Conservation (phyloP, 2,113 vertebrate species). For the Pluvialis apricaria region DNA sequence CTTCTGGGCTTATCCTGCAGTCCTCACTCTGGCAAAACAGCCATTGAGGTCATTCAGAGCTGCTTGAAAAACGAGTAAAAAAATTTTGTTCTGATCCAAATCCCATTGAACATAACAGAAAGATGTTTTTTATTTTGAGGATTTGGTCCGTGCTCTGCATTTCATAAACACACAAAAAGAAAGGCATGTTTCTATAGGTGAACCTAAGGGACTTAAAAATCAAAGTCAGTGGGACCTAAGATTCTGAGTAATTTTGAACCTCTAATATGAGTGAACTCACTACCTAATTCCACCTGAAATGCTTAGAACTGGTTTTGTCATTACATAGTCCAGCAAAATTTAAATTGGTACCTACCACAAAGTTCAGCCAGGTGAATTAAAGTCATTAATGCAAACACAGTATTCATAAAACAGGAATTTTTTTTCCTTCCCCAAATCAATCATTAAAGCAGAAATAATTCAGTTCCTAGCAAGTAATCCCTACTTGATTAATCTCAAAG, state of each 20-base stretch:
- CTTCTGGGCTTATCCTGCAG: background rate
- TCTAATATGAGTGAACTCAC: background rate
- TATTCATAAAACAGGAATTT: conserved; percentile 43
- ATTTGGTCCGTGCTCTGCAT: background rate
- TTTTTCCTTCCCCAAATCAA: conserved; percentile 33
- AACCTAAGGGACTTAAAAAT: background rate
- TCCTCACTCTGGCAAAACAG: background rate
- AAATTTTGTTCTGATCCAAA: background rate
- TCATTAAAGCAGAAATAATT: conserved; percentile 56
- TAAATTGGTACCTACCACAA: conserved; percentile 55
- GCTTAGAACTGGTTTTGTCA: conserved; percentile 31
- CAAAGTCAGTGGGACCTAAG: background rate
- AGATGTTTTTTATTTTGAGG: background rate
- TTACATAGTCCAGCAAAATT: conserved; percentile 53
- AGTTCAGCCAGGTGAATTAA: conserved; percentile 57
- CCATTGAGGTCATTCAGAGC: background rate
- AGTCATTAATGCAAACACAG: conserved; percentile 55
- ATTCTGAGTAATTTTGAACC: background rate
- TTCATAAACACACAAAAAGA: background rate
- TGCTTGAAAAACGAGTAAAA: background rate
- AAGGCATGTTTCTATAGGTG: background rate
- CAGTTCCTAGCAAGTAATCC: background rate
- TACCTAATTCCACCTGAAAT: background rate
- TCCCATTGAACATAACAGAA: background rate
- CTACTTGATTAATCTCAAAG: conserved; percentile 15